Percentiles rank a stretch among this genome's conserved stretches.
These are phyloP conservation scores for Pogonomyrmex californicus DNA, from an alignment of 1,140 invertebrate species.

Conservation along the genomic window DNA sequence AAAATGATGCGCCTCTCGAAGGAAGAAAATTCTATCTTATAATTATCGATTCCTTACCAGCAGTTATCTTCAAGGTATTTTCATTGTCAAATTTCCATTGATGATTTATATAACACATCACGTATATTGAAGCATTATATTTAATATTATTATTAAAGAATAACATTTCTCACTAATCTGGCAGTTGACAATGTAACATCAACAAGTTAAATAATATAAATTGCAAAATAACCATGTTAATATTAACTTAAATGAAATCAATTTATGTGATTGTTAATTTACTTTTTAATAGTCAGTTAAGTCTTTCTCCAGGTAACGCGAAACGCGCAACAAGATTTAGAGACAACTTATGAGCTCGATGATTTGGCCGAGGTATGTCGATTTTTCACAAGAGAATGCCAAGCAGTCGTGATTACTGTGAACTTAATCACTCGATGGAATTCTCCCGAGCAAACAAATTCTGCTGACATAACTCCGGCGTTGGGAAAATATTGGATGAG, in stretches of 20 bases:
- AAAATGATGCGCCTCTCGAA: slow-evolving; percentile 52
- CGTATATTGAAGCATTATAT: neutral
- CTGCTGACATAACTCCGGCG: slow-evolving; percentile 72
- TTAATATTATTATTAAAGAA: neutral
- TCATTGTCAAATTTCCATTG: neutral
- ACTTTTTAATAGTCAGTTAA: neutral
- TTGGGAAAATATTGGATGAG: slow-evolving; percentile 85
- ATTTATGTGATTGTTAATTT: neutral
- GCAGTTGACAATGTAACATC: neutral
- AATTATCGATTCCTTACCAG: slow-evolving; percentile 90
- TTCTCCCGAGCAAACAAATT: slow-evolving; percentile 81
- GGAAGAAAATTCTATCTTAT: slow-evolving; percentile 84
- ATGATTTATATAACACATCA: neutral
- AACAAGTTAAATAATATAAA: neutral
- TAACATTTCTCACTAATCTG: neutral
- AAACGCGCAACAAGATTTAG: slow-evolving; percentile 54
- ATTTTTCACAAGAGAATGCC: slow-evolving; percentile 86
- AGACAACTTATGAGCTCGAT: slow-evolving; percentile 85
- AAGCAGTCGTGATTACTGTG: slow-evolving; percentile 87
- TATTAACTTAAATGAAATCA: neutral
- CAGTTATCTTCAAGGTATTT: slow-evolving; percentile 83
- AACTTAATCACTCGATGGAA: slow-evolving; percentile 89
- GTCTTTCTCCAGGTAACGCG: slow-evolving; percentile 9
- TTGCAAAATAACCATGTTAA: neutral
- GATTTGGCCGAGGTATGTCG: slow-evolving; percentile 87